Evolutionary conservation across 2,113 vertebrate species (phyloP).

Genomic region (Lepisosteus oculatus): DNA sequence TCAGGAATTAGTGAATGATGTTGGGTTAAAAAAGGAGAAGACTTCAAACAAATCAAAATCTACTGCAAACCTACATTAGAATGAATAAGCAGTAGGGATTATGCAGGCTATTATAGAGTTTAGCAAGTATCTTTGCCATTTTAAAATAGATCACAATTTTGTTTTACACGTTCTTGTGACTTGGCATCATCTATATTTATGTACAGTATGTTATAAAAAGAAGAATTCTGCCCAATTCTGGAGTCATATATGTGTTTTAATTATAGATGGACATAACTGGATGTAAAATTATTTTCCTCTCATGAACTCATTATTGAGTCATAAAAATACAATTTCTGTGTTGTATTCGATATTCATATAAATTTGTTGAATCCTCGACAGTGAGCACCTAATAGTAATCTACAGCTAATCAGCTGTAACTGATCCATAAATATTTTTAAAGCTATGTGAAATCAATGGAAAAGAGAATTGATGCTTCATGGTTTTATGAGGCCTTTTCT

Average conservation of each 20-base stretch:
- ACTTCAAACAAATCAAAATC: too few species aligned
- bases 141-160: too few species aligned
- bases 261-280: conserved; percentile 10
- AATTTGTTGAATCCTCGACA: conserved; percentile 16
- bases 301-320: conserved; percentile 22
- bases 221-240: too few species aligned
- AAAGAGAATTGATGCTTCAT: conserved; percentile 19
- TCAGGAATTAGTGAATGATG: too few species aligned
- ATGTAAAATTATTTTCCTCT: conserved; percentile 11
- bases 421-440: conserved; percentile 7
- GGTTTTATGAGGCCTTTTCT: conserved; percentile 7
- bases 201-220: too few species aligned
- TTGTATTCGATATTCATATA: conserved; percentile 2
- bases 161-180: too few species aligned
- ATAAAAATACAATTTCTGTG: conserved; percentile 24
- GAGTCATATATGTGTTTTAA: background rate
- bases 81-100: too few species aligned
- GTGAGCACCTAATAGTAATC: conserved; percentile 10
- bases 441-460: background rate
- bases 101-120: too few species aligned
- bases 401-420: background rate
- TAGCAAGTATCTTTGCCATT: too few species aligned
- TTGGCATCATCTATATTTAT: too few species aligned
- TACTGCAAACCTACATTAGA: too few species aligned
- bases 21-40: too few species aligned